Evolutionary conservation across 1,140 invertebrate species (phyloP), one percentile per base, ranked within the genome.

Genomic region (Penaeus indicus): DNA sequence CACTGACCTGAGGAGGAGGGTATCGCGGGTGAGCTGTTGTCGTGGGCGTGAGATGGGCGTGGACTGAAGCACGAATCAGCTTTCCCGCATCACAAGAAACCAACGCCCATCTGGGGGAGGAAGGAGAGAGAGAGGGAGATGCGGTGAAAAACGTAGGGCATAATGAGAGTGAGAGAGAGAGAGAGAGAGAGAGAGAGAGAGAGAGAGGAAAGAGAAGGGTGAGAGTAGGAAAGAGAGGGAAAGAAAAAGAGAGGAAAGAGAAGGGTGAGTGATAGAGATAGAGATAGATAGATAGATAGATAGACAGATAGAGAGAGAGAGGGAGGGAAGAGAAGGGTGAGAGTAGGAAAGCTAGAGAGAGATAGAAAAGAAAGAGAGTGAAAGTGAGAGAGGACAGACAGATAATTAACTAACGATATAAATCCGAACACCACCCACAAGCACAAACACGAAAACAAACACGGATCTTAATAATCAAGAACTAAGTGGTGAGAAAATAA

Each of bases 1-100:
- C 54, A 54, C 54, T 54, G 54, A 75, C 72, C 72, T 75, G 72
- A 75, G 72, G 72, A 75, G 72, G 72, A 75, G 72, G 72, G 72
- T 75, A 75, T 75, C 27, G 72, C 72, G 72, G 27, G 72, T 75
- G 72, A 19, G 72, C 21, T 75, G 72, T 19, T 32, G 72, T 75
- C 72, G 72, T 75, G 72, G 72, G 72, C 72, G 72, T 75, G 72
- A 75, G 72, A 38, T 75, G 27, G 27, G 72, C 21, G 72, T 75
- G 72, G 42, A 75, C 42, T 75, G 72, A 75, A 75, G 27, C 27
- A 38, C 42, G 72, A 38, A 27, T 75, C 42, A 75, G 42, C 72
- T 32, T 38, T 75, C 27, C 27, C 25, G 72, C 72, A 75, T 75
- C 72, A 75, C 27, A 75, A 27, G 72, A 75, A 75, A 75, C 72